Evolutionary conservation across 2,797 vertebrate species (phyloP).

Genomic region (Meda fulgida): DNA sequence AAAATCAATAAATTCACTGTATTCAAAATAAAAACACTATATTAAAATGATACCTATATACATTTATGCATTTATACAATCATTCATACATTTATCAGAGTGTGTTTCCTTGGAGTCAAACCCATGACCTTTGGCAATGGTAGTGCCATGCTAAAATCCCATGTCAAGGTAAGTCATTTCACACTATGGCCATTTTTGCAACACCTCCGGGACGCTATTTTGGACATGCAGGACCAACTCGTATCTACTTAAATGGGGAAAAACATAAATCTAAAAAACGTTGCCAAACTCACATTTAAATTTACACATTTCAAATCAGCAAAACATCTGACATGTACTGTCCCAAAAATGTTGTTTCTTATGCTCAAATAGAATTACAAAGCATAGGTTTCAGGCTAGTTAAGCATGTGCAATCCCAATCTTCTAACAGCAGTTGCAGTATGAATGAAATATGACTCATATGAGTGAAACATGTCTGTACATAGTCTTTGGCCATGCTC

Average conservation of each 20-base stretch:
- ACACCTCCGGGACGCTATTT: not conserved
- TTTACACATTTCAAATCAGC: not conserved
- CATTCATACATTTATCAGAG: not conserved
- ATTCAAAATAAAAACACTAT: slow-evolving; percentile 3
- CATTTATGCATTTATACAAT: not conserved
- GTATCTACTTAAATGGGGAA: not conserved
- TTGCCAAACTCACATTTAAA: not conserved
- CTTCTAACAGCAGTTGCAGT: not conserved
- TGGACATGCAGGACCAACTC: not conserved
- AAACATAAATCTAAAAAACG: not conserved
- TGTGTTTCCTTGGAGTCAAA: not conserved
- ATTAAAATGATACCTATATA: not conserved
- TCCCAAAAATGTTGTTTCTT: not conserved
- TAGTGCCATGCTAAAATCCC: not conserved
- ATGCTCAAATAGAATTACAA: not conserved
- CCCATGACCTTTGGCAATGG: not conserved
- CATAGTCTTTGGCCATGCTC: not conserved
- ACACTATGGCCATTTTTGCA: not conserved
- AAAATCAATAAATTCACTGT: not conserved
- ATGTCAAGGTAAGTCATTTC: not conserved
- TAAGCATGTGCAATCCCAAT: not conserved
- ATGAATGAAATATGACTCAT: not conserved
- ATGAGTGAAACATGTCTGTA: not conserved
- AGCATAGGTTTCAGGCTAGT: not conserved
- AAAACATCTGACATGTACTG: not conserved